phyloP scores from a whole-genome alignment of 1,140 invertebrate species.

The Thalassaphorura encarpata region DNA sequence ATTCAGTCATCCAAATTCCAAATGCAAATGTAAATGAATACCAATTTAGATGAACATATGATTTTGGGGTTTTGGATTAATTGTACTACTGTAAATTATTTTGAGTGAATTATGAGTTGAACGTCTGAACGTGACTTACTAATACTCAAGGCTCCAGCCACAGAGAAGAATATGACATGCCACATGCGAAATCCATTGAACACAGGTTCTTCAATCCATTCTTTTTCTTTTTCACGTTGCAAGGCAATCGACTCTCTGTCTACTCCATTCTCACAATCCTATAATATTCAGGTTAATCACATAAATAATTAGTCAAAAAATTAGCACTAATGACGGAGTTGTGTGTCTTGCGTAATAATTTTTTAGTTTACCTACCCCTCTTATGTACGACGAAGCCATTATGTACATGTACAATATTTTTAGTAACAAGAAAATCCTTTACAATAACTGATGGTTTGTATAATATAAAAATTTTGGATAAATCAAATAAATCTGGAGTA shows the following conservation, averaged over 20 bases:
- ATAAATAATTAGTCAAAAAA: neutral
- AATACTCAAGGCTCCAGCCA: constrained; percentile 32
- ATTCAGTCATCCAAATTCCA: too few relatives aligned
- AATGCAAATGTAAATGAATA: too few relatives aligned
- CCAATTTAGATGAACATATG: constrained; percentile 1
- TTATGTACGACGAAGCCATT: too few relatives aligned
- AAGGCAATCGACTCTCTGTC: neutral
- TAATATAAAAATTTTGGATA: too few relatives aligned
- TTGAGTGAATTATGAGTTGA: too few relatives aligned
- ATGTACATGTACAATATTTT: too few relatives aligned
- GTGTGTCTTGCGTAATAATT: neutral
- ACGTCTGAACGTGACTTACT: too few relatives aligned
- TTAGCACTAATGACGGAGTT: neutral
- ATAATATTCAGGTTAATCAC: neutral
- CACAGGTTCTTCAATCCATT: constrained; percentile 38
- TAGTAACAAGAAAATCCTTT: too few relatives aligned
- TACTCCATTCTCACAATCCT: neutral
- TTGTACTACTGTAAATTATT: too few relatives aligned
- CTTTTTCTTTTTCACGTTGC: constrained; percentile 26
- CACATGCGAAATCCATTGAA: constrained; percentile 38
- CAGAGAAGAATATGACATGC: constrained; percentile 38
- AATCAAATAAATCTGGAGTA: too few relatives aligned
- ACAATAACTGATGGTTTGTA: too few relatives aligned
- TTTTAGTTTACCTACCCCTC: neutral
- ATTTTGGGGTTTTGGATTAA: neutral